Base-by-base conservation (phyloP, 2,113 vertebrate species). In the Columba janthina region DNA sequence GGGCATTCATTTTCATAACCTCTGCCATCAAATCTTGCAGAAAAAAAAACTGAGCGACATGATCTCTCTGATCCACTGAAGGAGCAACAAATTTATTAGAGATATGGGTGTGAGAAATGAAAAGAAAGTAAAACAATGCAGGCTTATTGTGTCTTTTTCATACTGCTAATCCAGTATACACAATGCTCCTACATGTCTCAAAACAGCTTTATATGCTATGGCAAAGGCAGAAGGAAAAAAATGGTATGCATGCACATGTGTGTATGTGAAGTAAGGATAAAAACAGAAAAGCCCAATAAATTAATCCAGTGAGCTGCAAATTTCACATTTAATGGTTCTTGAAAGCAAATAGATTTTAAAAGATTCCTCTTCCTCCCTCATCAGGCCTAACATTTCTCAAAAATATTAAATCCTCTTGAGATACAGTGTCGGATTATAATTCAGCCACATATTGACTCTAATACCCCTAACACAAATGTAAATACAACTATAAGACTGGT, bases 121-220 rank as follows among this genome's bases (percentile, higher is more conserved):
- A 97, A 97, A 96, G 96, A 93, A 97, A 97, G 96, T 97, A 98
- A 98, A 98, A 96, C 97, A 98, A 98, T 98, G 97, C 96, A 91
- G 94, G 96, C 95, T 98, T 96, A 96, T 96, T 97, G 94, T 97
- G 97, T 96, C 97, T 96, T 97, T 98, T 98, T n/a, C 95, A 97
- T 93, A 96, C 97, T 96, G 94, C 96, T 98, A 98, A 98, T 98
- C 96, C 96, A 93, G 97, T 98, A 98, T 98, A 97, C 96, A 97
- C 97, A 97, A 97, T 96, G 96, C 96, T 96, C 95, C 96, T 98
- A 97, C 97, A 96, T 60, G 89, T 97, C 96, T 98, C 97, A 97
- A 96, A 96, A 97, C 97, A 96, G 95, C 97, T 97, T 97, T 98
- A 97, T 97, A 97, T 90, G 97, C 95, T 97, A 95, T 94, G 91